A percentile compares a stretch with the other conserved stretches of the same genome.
Conservation (phyloP, 2,113 vertebrate species). For the Epinephelus cyanopodus region DNA sequence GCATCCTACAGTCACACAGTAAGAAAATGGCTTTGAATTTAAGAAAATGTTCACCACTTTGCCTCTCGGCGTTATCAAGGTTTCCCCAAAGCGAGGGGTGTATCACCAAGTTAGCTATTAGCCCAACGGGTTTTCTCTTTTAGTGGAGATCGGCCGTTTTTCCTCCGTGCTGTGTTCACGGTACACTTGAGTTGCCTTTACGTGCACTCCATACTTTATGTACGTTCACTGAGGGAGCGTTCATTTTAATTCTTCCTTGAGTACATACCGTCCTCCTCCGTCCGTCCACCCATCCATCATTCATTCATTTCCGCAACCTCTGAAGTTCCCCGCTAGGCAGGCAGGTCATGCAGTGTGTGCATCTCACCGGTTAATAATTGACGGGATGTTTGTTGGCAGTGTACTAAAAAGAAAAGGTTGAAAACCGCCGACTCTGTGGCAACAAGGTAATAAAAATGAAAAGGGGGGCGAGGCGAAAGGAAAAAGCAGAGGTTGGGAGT, state of each 20-base stretch:
- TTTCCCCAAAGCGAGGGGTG: background rate
- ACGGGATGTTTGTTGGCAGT: background rate
- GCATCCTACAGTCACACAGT: constrained; percentile 56
- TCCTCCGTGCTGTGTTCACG: constrained; percentile 11
- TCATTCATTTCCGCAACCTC: constrained; percentile 27
- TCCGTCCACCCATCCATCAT: background rate
- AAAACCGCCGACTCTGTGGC: background rate
- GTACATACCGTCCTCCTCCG: background rate
- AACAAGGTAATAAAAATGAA: constrained; percentile 15
- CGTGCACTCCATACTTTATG: too few species aligned
- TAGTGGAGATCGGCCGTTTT: background rate
- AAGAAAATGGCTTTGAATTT: constrained; percentile 30
- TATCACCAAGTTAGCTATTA: background rate
- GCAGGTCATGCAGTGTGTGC: background rate
- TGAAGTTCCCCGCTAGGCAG: constrained; percentile 3
- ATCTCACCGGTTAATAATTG: constrained; percentile 43
- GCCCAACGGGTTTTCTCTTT: background rate
- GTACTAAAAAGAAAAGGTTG: background rate
- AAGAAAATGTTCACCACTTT: background rate
- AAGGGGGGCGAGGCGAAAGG: constrained; percentile 32
- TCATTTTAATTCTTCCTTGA: background rate
- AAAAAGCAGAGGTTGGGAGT: constrained; percentile 43
- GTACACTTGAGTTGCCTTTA: background rate
- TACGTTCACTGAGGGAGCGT: background rate
- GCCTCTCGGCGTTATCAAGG: too few species aligned